A percentile compares a stretch with the other conserved stretches of the same genome.
Conservation (phyloP, 2,113 vertebrate genomes). For the Morone chrysops region DNA sequence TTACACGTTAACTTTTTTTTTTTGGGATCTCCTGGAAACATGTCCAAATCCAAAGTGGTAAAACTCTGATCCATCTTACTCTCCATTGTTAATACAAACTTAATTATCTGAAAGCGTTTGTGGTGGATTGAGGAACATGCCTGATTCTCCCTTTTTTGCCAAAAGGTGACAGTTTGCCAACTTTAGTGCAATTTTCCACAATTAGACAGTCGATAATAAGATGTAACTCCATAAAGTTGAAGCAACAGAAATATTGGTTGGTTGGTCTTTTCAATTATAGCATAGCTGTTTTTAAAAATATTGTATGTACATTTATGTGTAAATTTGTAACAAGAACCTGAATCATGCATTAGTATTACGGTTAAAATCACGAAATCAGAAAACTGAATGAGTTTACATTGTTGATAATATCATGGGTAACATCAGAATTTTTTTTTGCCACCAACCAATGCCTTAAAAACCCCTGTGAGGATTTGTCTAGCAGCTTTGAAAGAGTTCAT, state of each 20-base stretch:
- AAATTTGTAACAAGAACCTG: constrained; percentile 1
- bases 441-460: neutral
- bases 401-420: neutral
- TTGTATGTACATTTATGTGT: constrained; percentile 8
- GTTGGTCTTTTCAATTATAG: neutral
- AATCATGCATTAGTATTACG: neutral
- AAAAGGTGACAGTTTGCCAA: neutral
- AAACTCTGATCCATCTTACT: neutral
- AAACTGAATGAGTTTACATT: neutral
- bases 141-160: neutral
- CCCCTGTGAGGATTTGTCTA: constrained; percentile 47
- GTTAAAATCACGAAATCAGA: constrained; percentile 26
- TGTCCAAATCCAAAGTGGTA: neutral
- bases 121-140: neutral
- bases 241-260: neutral
- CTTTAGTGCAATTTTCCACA: neutral
- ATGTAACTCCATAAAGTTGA: neutral
- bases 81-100: neutral
- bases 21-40: neutral
- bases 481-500: constrained; percentile 87
- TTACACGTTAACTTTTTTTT: neutral
- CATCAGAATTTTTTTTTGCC: neutral
- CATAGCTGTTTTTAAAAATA: neutral
- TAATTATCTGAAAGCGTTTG: constrained; percentile 14
- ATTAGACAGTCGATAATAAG: neutral